Conservation (phyloP, 2,113 vertebrate genomes). For the Lophura nycthemera region DNA sequence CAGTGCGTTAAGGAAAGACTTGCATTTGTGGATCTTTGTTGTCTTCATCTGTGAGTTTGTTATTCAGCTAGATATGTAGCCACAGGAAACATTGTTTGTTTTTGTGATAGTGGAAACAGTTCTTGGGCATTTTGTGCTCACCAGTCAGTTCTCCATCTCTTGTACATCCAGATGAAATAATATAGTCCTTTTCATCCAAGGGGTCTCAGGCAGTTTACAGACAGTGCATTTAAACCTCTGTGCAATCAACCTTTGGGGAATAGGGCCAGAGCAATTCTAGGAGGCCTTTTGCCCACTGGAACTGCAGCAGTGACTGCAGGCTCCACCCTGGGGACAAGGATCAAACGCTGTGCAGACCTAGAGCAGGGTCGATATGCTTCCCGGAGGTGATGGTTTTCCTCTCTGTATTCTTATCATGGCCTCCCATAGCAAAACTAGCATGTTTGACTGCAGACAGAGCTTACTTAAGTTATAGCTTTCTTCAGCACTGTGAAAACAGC, state of each 20-base stretch:
- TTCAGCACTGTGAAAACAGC: not conserved
- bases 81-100: not conserved
- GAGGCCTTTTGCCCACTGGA: not conserved
- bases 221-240: not conserved
- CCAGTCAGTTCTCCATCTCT: not conserved
- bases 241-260: not conserved
- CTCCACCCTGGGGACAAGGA: not conserved
- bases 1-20: not conserved
- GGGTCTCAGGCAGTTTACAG: not conserved
- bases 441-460: not conserved
- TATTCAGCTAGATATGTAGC: not conserved
- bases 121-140: not conserved
- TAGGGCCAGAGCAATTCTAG: not conserved
- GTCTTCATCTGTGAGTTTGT: not conserved
- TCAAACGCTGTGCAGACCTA: not conserved
- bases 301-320: not conserved
- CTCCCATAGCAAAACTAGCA: not conserved
- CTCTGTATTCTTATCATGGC: rapidly evolving
- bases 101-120: not conserved
- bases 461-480: not conserved
- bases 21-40: not conserved
- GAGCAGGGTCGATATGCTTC: not conserved
- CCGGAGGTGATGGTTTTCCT: not conserved
- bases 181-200: not conserved
- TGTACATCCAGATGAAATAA: not conserved